A percentile compares a stretch with the other conserved stretches of the same genome.
Evolutionary conservation across 1,140 invertebrate species (phyloP).

Genomic region (Papilio helenus): DNA sequence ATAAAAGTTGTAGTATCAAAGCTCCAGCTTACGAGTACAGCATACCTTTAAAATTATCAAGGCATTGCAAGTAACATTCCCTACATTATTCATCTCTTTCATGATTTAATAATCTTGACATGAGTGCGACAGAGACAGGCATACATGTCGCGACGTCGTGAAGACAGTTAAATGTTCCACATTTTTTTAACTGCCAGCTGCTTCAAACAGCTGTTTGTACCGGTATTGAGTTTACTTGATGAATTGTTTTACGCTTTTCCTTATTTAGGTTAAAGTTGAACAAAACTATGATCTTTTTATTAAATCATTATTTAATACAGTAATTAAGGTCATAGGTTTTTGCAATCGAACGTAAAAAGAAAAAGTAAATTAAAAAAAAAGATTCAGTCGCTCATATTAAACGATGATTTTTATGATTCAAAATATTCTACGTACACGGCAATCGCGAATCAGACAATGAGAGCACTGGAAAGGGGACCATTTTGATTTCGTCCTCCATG

Average conservation of each 20-base stretch:
- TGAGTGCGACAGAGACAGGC: conserved; percentile 61
- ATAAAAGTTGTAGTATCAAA: conserved; percentile 18
- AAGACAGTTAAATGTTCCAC: conserved; percentile 76
- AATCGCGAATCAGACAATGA: conserved; percentile 50
- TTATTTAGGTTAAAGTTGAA: background rate
- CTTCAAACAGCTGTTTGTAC: conserved; percentile 78
- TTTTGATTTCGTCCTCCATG: conserved; percentile 82
- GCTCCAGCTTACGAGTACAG: conserved; percentile 4
- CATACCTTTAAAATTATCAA: conserved; percentile 40
- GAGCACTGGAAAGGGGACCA: conserved; percentile 71
- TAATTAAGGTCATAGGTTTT: background rate
- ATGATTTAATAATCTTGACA: conserved; percentile 41
- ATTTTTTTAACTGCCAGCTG: conserved; percentile 79
- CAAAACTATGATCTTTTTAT: background rate
- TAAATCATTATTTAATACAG: background rate
- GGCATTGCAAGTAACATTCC: conserved; percentile 47
- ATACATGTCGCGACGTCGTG: conserved; percentile 53
- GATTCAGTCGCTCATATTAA: background rate
- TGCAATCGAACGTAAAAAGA: background rate
- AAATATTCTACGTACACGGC: conserved; percentile 9
- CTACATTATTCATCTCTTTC: conserved; percentile 57
- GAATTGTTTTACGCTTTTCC: conserved; percentile 2
- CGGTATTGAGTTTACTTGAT: conserved; percentile 53
- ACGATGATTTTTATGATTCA: background rate
- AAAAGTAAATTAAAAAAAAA: background rate